Conservation (phyloP, 2,113 vertebrate genomes). For the Pavo muticus region DNA sequence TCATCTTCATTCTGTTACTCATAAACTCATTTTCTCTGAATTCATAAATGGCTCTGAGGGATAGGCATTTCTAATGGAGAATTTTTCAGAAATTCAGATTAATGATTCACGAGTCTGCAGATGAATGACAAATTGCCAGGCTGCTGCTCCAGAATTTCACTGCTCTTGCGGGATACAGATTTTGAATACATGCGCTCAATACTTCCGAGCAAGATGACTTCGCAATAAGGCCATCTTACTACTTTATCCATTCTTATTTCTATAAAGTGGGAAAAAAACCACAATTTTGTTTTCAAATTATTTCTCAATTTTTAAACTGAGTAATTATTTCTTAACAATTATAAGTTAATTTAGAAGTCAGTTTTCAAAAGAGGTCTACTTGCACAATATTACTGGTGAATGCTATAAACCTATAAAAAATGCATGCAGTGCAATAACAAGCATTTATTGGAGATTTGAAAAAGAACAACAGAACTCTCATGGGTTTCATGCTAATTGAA, state of each 20-base stretch:
- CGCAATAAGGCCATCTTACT: background rate
- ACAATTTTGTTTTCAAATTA: background rate
- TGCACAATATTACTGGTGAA: background rate
- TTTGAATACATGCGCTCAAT: background rate
- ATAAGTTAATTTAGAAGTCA: background rate
- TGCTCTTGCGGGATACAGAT: background rate
- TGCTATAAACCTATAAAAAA: background rate
- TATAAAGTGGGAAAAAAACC: background rate
- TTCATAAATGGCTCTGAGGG: slow-evolving; percentile 20
- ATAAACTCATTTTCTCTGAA: slow-evolving; percentile 34
- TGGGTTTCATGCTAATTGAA: background rate
- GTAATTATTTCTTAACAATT: background rate
- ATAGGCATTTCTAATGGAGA: slow-evolving; percentile 6
- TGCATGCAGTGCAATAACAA: background rate
- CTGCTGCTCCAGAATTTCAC: slow-evolving; percentile 8
- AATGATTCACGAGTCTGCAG: slow-evolving; percentile 8
- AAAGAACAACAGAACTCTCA: background rate
- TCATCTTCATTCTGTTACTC: background rate
- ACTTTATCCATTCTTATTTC: background rate
- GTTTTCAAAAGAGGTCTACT: background rate
- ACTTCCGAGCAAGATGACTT: background rate
- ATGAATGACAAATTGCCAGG: slow-evolving; percentile 24
- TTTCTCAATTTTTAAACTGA: background rate
- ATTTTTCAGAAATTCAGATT: slow-evolving; percentile 38
- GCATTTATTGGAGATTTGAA: background rate